Base-by-base conservation (phyloP, 1,140 invertebrate genomes). In the Lasioglossum baleicum region DNA sequence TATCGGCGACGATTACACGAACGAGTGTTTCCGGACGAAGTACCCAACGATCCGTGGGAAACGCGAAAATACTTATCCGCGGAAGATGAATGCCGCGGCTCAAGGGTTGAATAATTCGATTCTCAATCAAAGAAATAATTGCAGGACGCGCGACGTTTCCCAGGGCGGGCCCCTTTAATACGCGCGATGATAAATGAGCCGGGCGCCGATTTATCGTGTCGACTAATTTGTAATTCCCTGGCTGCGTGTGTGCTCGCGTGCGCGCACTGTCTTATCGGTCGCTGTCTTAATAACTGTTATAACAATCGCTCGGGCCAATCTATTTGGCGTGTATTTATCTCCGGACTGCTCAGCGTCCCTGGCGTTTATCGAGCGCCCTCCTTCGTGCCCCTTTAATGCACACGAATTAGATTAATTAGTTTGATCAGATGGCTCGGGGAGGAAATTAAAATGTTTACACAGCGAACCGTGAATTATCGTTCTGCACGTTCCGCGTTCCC, bases 211-310 rank as follows among this genome's bases (percentile, higher is more conserved):
- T 69, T 76, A 76, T 68, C 64, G 74, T 48, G 44, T 58, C 58
- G 20, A 4, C 20, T 79, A 79, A 79, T 79, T 73, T 73, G 61
- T 6, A 58, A 20, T 58, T 31, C 26, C n/a, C 7, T 11, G 3
- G 20, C n/a, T 0, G 64, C 22, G 76, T 48, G 40, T 73, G 7
- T 11, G 8, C 20, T 17, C 17, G 15, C 17, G 72, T 35, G 76
- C 35, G 51, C 64, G 76, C 60, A 0, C 7, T 48, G 51, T 31
- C 69, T 73, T 79, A 73, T 79, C 76, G 40, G 10, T 35, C 44
- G 48, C 7, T 65, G 70, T 65, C 75, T 71, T 77, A 77, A 63
- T 77, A 77, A 77, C n/a, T 77, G 76, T 73, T 73, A 56, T 65
- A 79, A 65, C 70, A 73, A 65, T 72, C 76, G 61, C 35, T 13